Percentiles rank a stretch among this genome's conserved stretches.
These are phyloP conservation scores for Brenthis ino DNA, from an alignment of 2,888 invertebrate species.

Conservation along the genomic window DNA sequence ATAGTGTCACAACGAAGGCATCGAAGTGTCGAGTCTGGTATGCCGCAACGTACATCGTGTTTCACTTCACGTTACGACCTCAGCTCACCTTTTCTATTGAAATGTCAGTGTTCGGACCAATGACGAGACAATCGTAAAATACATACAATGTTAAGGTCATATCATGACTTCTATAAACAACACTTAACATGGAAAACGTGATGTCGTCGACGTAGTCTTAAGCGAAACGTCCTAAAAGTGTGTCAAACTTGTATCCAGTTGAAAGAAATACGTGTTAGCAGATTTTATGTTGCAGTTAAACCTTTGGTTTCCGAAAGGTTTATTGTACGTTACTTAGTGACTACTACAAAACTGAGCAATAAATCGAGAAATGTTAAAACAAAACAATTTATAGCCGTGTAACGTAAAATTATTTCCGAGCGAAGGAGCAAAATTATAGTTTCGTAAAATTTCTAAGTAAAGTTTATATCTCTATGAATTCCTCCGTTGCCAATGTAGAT, in stretches of 20 bases:
- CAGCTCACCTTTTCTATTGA: slow-evolving; percentile 78
- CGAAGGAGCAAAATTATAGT: neutral
- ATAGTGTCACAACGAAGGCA: slow-evolving; percentile 31
- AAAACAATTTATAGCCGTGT: slow-evolving; percentile 13
- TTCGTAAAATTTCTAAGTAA: neutral
- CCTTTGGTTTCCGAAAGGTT: slow-evolving; percentile 30
- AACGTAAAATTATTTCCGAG: slow-evolving; percentile 7
- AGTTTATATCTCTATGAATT: too few relatives aligned
- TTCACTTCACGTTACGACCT: slow-evolving; percentile 73
- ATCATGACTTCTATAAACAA: slow-evolving; percentile 82
- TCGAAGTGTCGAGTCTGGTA: slow-evolving; percentile 41
- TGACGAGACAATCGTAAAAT: slow-evolving; percentile 81
- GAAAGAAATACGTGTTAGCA: slow-evolving; percentile 55
- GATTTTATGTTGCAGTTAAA: slow-evolving; percentile 36
- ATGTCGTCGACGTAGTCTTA: slow-evolving; percentile 65
- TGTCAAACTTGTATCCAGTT: slow-evolving; percentile 68
- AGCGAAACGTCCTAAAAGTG: slow-evolving; percentile 70
- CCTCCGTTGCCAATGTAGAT: too few relatives aligned
- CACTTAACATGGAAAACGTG: slow-evolving; percentile 78
- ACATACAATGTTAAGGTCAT: slow-evolving; percentile 81
- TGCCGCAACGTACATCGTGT: slow-evolving; percentile 65
- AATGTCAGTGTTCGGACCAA: slow-evolving; percentile 77
- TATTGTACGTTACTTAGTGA: slow-evolving; percentile 14
- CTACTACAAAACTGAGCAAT: slow-evolving; percentile 1
- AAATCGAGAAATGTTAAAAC: slow-evolving; percentile 20